Base-by-base conservation (phyloP, 2,113 vertebrate species). In the Acrocephalus arundinaceus region DNA sequence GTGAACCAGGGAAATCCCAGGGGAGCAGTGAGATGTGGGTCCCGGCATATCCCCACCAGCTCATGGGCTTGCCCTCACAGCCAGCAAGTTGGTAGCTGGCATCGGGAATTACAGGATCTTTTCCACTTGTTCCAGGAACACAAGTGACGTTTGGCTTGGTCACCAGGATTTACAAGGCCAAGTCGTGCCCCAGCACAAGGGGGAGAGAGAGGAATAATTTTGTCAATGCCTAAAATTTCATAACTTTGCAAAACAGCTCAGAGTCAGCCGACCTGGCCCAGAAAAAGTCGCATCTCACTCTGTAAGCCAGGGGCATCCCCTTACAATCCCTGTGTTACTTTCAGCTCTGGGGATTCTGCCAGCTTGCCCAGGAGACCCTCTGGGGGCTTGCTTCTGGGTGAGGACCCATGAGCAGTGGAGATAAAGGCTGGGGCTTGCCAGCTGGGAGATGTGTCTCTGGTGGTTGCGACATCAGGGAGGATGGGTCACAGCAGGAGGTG, bases 301-400 rank as follows among this genome's bases (percentile, higher is more conserved):
- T 72, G 20, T 31, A 31, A 49, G 20, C 17, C 5, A 12, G 49
- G 35, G 30, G 7, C 35, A 57, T 79, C n/a, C 20, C 18, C 24
- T 41, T 48, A 15, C 3, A 72, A 7, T 20, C 17, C 25, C 5
- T 14, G 6, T 65, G 35, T 31, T 35, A 24, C 28, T 48, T 48
- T 41, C 22, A 4, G 25, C 35, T 31, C 35, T 15, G 14, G 13
- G 14, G 5, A 7, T 7, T 72, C 49, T 57, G 66, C 43, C 17
- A 0, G 0, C 25, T 80, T 31, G 35, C 31, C 46, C 12, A 15
- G 31, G 43, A 41, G 16, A 65, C 9, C 31, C 21, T 54, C 39
- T 71, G 28, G 24, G 28, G 55, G 15, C n/a, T 67, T 20, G 13
- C 45, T 58, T 15, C 27, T 54, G 33, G 25, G 7, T 31, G 25